phyloP scores from a whole-genome alignment of 2,888 invertebrate genomes.

The Lasioglossum leucozonium region DNA sequence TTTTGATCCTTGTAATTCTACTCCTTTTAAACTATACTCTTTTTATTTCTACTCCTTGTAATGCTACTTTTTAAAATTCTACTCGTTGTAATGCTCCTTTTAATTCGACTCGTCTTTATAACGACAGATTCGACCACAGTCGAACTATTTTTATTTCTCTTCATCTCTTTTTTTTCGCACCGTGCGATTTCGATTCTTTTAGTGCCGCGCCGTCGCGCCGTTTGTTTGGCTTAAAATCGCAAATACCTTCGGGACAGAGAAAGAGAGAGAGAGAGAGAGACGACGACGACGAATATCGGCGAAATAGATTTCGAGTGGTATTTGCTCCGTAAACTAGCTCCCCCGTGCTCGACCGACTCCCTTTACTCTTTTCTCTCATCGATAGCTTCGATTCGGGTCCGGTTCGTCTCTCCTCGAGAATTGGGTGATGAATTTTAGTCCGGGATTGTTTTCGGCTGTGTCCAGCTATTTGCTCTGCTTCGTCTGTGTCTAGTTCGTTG shows the following conservation, averaged over 20 bases:
- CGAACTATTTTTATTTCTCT: neutral
- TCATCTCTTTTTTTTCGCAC: too few relatives aligned
- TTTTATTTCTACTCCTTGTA: too few relatives aligned
- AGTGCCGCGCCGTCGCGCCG: neutral
- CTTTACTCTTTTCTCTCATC: neutral
- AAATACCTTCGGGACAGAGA: neutral
- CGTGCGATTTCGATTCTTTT: neutral
- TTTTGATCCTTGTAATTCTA: too few relatives aligned
- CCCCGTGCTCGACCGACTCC: neutral
- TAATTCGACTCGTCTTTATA: too few relatives aligned
- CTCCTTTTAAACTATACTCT: too few relatives aligned
- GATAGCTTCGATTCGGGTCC: neutral
- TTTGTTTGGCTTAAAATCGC: neutral
- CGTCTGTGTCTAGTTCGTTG: too few relatives aligned
- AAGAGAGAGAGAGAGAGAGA: neutral
- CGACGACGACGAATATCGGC: neutral
- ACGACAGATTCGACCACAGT: neutral
- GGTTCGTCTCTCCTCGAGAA: neutral
- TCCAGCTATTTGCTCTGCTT: neutral
- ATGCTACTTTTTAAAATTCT: too few relatives aligned
- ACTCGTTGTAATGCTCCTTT: too few relatives aligned
- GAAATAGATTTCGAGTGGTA: constrained; percentile 16
- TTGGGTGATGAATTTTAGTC: neutral
- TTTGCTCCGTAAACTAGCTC: constrained; percentile 26
- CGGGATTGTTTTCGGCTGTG: neutral